These are phyloP conservation scores for Lepidotrigona ventralis DNA, from an alignment of 1,140 invertebrate genomes.

Conservation along the genomic window DNA sequence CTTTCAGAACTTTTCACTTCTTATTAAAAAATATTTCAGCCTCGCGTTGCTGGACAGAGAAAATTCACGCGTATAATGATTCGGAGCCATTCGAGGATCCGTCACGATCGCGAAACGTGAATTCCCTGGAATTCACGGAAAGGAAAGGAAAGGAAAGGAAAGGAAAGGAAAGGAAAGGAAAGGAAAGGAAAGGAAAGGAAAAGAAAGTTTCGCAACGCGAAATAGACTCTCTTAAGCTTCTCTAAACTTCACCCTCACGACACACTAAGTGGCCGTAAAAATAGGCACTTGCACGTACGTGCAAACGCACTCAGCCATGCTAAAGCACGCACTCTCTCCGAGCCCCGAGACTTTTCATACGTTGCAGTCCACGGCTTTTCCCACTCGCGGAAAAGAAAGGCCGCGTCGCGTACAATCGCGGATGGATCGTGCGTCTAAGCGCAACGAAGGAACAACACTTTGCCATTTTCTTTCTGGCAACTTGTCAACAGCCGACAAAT, in stretches of 20 bases:
- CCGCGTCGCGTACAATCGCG: not conserved
- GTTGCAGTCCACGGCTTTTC: conserved; percentile 8
- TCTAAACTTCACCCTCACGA: conserved; percentile 27
- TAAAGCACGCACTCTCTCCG: conserved; percentile 7
- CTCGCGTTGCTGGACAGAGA: not conserved
- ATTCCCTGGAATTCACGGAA: not conserved
- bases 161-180: not conserved
- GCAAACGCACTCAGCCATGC: conserved; percentile 27
- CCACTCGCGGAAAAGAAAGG: not conserved
- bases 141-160: not conserved
- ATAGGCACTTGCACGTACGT: conserved; percentile 20
- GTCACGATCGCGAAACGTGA: not conserved
- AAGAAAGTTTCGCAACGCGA: not conserved
- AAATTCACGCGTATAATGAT: not conserved
- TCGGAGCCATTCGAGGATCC: not conserved
- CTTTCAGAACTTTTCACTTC: not conserved
- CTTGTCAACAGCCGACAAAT: not conserved
- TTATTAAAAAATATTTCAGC: not conserved
- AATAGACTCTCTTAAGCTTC: conserved; percentile 13
- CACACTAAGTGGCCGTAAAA: conserved; percentile 9
- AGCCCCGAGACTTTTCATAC: conserved; percentile 9
- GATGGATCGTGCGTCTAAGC: not conserved
- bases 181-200: no score
- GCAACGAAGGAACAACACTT: not conserved
- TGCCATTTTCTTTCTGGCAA: conserved; percentile 11